These are phyloP conservation scores for Diadegma fenestrale DNA, from an alignment of 2,888 invertebrate genomes.

Conservation along the genomic window DNA sequence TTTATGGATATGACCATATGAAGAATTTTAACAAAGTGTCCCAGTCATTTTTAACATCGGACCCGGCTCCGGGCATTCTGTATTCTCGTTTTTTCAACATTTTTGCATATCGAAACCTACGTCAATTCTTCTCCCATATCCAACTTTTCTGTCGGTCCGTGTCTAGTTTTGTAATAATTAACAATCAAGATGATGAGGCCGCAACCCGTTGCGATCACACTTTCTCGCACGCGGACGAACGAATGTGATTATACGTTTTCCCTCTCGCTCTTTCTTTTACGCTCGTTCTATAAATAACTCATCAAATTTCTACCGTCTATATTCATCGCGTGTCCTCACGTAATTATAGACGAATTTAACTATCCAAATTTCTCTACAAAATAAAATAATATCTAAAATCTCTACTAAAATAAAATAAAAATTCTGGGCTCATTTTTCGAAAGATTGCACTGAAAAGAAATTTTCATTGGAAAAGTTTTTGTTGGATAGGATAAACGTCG, in stretches of 20 bases:
- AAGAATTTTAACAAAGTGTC: neutral
- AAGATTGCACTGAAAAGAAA: too few relatives aligned
- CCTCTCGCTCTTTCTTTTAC: conserved; percentile 46
- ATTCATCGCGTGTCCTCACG: conserved; percentile 69
- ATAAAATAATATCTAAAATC: too few relatives aligned
- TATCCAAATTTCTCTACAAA: neutral
- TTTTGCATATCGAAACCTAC: neutral
- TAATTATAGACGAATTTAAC: neutral
- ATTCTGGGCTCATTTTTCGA: too few relatives aligned
- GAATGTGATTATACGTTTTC: conserved; percentile 39
- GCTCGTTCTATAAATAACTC: conserved; percentile 76
- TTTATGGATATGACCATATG: neutral
- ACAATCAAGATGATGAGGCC: conserved; percentile 19
- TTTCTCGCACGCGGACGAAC: conserved; percentile 59
- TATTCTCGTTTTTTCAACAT: conserved; percentile 4
- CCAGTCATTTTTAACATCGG: conserved; percentile 16
- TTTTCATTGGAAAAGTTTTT: too few relatives aligned
- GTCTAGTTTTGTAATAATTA: conserved; percentile 23
- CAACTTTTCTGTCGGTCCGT: neutral
- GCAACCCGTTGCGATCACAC: conserved; percentile 45
- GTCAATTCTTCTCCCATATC: neutral
- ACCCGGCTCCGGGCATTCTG: neutral
- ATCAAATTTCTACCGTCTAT: conserved; percentile 64
- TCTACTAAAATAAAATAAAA: too few relatives aligned
- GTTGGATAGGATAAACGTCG: too few relatives aligned